Base-by-base conservation (phyloP, 2,888 invertebrate species). In the Dioctria rufipes region DNA sequence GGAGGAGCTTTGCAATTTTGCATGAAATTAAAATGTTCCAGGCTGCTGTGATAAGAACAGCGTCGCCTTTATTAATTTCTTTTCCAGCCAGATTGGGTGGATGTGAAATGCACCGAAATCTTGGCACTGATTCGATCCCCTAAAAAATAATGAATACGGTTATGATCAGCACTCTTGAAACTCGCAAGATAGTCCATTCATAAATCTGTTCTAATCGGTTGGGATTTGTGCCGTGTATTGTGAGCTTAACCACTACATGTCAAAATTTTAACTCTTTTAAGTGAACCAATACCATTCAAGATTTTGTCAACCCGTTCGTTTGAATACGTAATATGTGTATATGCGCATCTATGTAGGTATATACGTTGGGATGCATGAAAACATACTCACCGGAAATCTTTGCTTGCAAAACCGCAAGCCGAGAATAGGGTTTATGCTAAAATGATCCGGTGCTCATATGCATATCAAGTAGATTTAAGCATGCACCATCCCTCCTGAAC, bases 91-190 rank as follows among this genome's bases (percentile, higher is more conserved):
- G 39, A 46, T 4, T 43, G 11, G 25, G 42, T 13, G 75, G 43
- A 60, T 75, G 60, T 75, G 42, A 43, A 60, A 51, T 75, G 25
- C 25, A 43, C 46, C 60, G 11, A 60, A 60, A 6, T 75, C 75
- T 60, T 75, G 75, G 75, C 75, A 60, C 75, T 58, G 60, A 60
- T 43, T 75, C 75, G 43, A 61, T 42, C 6, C 73, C 46, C 60
- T 75, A 60, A 75, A 75, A 75, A 75, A 61, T 75, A 75, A 75
- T 75, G 75, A 75, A 75, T 60, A 75, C 49, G 25, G 75, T 60
- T 60, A 58, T 60, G 75, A 75, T 75, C 75, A 46, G 75, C 13
- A n/a, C 60, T 58, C 60, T 43, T 58, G 58, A 60, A 60, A 25
- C 37, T 75, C 43, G 11, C 75, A 75, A 58, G 75, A 60, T 58